Evolutionary conservation across 2,797 vertebrate species (phyloP).

Genomic region (Xerus rutilus): DNA sequence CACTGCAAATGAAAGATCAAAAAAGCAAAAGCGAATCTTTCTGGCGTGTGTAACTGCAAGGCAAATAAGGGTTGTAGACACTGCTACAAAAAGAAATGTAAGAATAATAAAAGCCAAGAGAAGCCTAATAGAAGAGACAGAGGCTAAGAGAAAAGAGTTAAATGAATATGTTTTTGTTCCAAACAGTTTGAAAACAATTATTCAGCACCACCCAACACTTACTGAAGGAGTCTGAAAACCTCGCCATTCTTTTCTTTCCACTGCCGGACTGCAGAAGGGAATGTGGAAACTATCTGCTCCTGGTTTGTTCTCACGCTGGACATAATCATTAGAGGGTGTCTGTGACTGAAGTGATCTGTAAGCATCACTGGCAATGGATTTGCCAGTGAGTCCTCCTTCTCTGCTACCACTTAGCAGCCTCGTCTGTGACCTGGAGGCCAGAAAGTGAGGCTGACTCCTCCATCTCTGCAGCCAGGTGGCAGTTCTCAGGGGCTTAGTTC

Average conservation of each 20-base stretch:
- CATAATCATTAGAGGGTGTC: neutral
- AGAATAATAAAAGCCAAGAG: neutral
- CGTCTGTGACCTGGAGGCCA: too few species aligned
- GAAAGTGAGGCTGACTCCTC: too few species aligned
- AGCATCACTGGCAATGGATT: neutral
- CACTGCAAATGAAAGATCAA: neutral
- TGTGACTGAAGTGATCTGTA: neutral
- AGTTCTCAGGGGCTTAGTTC: too few species aligned
- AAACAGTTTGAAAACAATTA: neutral
- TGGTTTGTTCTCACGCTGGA: neutral
- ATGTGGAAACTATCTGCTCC: neutral
- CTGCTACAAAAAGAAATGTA: neutral
- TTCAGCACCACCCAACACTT: neutral
- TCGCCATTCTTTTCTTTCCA: neutral
- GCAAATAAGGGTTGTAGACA: neutral
- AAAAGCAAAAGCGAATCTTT: neutral
- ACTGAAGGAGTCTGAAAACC: neutral
- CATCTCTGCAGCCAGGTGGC: too few species aligned
- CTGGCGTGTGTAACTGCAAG: neutral
- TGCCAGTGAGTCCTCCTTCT: neutral
- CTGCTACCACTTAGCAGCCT: too few species aligned
- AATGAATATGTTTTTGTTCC: neutral
- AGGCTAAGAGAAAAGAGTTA: neutral
- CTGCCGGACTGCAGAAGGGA: neutral
- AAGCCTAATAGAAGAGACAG: too few species aligned